Percentiles rank a stretch among this genome's conserved stretches.
These are phyloP conservation scores for Melinaea marsaeus DNA, from an alignment of 2,888 invertebrate genomes.

Conservation along the genomic window DNA sequence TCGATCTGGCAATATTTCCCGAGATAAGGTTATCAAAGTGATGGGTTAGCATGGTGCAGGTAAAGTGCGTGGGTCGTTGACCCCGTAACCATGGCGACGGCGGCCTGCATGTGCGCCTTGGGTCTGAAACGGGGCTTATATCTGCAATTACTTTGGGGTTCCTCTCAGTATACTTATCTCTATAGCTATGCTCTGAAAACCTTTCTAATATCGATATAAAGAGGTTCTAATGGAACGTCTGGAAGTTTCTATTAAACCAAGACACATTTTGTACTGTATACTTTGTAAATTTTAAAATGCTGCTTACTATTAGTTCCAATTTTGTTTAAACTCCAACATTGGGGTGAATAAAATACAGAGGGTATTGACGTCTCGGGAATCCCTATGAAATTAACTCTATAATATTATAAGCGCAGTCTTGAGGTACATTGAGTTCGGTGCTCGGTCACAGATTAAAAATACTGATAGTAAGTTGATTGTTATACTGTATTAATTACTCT, in stretches of 20 bases:
- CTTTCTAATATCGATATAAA: background rate
- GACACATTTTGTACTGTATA: no score
- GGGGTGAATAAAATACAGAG: no score
- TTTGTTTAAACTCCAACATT: no score
- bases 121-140: constrained; percentile 30
- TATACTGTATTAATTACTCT: no score
- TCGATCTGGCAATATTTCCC: background rate
- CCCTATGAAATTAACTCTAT: no score
- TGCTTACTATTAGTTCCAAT: no score
- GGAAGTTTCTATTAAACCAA: background rate
- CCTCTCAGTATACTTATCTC: constrained; percentile 8
- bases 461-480: no score
- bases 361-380: no score
- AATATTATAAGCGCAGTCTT: no score
- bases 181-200: background rate
- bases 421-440: no score
- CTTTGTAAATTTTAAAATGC: no score
- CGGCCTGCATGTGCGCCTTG: constrained; percentile 55
- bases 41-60: constrained; percentile 36
- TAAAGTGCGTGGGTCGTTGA: constrained; percentile 63
- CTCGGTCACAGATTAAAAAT: no score
- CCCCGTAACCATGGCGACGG: constrained; percentile 64
- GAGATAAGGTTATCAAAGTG: constrained; percentile 18
- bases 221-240: background rate
- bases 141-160: constrained; percentile 24